These are phyloP conservation scores for Bombus cullumanus DNA, from an alignment of 1,140 invertebrate genomes.

Conservation along the genomic window DNA sequence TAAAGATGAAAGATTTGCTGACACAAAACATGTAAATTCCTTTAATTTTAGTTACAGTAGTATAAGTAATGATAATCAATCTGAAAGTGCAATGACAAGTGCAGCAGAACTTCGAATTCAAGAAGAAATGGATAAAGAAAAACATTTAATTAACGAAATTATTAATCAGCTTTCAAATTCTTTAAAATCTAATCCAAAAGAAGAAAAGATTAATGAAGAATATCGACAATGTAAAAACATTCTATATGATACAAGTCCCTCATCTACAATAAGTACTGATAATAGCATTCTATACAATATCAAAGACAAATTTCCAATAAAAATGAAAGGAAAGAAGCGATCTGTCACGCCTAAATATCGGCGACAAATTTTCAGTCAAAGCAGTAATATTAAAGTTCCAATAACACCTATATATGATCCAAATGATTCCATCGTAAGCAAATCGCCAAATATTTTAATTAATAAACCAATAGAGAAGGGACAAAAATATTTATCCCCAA, in stretches of 20 bases:
- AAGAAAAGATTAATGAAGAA: not conserved
- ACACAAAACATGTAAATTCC: not conserved
- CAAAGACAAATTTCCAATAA: constrained; percentile 20
- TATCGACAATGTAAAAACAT: not conserved
- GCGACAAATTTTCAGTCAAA: constrained; percentile 40
- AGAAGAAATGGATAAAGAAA: constrained; percentile 60
- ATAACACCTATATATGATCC: constrained; percentile 18
- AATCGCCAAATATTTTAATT: constrained; percentile 48
- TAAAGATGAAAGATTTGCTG: not conserved
- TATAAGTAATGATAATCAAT: constrained; percentile 13
- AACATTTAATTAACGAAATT: constrained; percentile 67
- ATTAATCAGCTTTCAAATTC: constrained; percentile 71
- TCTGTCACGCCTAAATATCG: constrained; percentile 6
- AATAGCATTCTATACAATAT: not conserved
- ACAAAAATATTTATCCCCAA: constrained; percentile 26
- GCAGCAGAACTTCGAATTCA: constrained; percentile 39
- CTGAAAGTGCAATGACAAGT: not conserved
- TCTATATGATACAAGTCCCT: not conserved
- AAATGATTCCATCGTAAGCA: constrained; percentile 50
- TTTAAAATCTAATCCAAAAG: constrained; percentile 38
- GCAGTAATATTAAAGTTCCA: constrained; percentile 23
- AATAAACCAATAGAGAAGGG: not conserved
- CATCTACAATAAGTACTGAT: constrained; percentile 14
- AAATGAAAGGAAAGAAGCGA: not conserved
- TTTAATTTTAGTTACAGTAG: not conserved